A percentile compares a stretch with the other conserved stretches of the same genome.
These are phyloP conservation scores for Spilarctia lutea DNA, from an alignment of 2,888 invertebrate species.

Conservation along the genomic window DNA sequence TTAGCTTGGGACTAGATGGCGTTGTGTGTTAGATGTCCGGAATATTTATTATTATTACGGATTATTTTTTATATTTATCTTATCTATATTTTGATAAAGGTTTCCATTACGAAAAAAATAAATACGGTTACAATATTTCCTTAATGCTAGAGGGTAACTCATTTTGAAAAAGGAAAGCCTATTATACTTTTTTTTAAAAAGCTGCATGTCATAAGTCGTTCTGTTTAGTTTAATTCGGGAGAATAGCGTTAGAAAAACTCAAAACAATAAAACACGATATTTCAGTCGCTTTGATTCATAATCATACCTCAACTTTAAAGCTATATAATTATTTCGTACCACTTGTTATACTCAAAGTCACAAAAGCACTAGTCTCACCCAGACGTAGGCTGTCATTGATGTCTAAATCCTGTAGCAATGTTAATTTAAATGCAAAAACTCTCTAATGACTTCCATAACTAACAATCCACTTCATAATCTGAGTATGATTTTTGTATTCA, in stretches of 20 bases:
- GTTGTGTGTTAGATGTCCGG: no score
- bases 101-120: no score
- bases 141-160: no score
- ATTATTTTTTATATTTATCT: no score
- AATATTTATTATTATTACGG: no score
- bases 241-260: not conserved
- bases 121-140: no score
- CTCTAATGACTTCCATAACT: conserved; percentile 6
- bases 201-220: not conserved
- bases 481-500: conserved; percentile 5
- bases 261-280: not conserved
- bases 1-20: no score
- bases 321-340: not conserved
- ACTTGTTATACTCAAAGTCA: not conserved
- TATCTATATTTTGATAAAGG: not conserved
- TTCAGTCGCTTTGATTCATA: not conserved
- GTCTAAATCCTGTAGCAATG: not conserved
- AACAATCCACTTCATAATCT: conserved; percentile 8
- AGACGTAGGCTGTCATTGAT: not conserved
- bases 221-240: not conserved
- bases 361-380: not conserved
- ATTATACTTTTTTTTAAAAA: no score
- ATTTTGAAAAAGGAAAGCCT: not conserved
- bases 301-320: not conserved
- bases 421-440: not conserved